A percentile compares a stretch with the other conserved stretches of the same genome.
Conservation (phyloP, 2,888 invertebrate species). For the Conops quadrifasciatus region DNA sequence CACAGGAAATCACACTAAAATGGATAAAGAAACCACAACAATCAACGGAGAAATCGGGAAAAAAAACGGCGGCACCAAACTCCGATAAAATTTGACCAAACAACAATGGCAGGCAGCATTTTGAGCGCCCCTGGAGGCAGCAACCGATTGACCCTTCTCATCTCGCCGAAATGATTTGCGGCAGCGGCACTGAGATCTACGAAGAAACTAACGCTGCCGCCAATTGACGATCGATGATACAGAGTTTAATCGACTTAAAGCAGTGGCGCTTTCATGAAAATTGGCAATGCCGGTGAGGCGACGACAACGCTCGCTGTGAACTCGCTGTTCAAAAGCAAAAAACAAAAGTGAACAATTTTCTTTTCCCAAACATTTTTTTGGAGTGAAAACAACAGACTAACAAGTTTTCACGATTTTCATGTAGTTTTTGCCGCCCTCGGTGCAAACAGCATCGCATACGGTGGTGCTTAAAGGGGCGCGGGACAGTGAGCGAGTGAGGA, state of each 20-base stretch:
- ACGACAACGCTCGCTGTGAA: background rate
- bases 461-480: background rate
- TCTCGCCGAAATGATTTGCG: slow-evolving; percentile 25
- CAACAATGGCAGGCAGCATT: background rate
- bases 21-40: background rate
- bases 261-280: slow-evolving; percentile 26
- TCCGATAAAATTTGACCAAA: slow-evolving; percentile 20
- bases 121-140: background rate
- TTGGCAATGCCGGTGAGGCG: slow-evolving; percentile 13
- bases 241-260: background rate
- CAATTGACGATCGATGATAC: too few species aligned
- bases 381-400: background rate
- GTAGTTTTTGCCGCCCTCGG: slow-evolving; percentile 51
- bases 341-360: background rate
- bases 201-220: background rate
- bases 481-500: background rate
- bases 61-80: background rate
- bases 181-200: slow-evolving; percentile 11
- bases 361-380: slow-evolving; percentile 6
- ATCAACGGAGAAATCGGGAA: background rate
- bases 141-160: slow-evolving; percentile 31
- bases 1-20: slow-evolving; percentile 29
- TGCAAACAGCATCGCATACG: background rate
- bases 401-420: slow-evolving; percentile 60
- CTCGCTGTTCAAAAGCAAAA: background rate